A percentile compares a stretch with the other conserved stretches of the same genome.
Conservation (phyloP, 2,888 invertebrate genomes). For the Pristionchus fissidentatus region DNA sequence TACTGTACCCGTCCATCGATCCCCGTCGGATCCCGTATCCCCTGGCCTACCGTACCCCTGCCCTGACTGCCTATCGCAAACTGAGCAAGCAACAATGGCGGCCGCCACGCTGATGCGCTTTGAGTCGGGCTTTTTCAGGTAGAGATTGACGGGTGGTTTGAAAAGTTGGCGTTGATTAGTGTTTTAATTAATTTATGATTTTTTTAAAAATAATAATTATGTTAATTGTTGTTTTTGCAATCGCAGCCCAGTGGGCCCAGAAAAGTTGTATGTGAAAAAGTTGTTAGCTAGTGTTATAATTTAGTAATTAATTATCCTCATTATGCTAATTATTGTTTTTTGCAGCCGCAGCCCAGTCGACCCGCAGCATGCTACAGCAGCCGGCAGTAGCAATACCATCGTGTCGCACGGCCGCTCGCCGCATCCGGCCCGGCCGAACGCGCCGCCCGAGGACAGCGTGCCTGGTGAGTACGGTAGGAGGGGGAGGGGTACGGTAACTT, state of each 20-base stretch:
- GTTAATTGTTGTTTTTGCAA: too few relatives aligned
- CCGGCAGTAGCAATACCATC: background rate
- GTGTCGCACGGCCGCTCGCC: background rate
- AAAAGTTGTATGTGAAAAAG: too few relatives aligned
- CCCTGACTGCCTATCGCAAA: background rate
- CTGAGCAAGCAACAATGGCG: background rate
- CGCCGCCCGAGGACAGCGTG: slow-evolving; percentile 19
- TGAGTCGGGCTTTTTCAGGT: slow-evolving; percentile 25
- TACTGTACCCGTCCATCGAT: background rate
- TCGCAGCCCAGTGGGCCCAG: too few relatives aligned
- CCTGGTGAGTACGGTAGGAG: slow-evolving; percentile 15
- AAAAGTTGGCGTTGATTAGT: background rate
- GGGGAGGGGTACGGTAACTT: background rate
- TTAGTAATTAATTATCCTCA: too few relatives aligned
- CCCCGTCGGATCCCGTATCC: too few relatives aligned
- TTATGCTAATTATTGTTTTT: background rate
- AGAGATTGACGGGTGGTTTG: background rate
- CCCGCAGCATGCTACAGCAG: background rate
- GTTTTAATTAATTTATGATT: too few relatives aligned
- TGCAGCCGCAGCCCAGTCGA: slow-evolving; percentile 23
- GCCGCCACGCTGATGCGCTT: slow-evolving; percentile 16
- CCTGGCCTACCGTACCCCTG: too few relatives aligned
- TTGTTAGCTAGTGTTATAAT: too few relatives aligned
- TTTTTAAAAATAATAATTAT: too few relatives aligned
- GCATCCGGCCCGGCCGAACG: background rate